Percentiles rank a stretch among this genome's conserved stretches.
Evolutionary conservation across 2,797 vertebrate genomes (phyloP).

Genomic region (Gambelia wislizenii): DNA sequence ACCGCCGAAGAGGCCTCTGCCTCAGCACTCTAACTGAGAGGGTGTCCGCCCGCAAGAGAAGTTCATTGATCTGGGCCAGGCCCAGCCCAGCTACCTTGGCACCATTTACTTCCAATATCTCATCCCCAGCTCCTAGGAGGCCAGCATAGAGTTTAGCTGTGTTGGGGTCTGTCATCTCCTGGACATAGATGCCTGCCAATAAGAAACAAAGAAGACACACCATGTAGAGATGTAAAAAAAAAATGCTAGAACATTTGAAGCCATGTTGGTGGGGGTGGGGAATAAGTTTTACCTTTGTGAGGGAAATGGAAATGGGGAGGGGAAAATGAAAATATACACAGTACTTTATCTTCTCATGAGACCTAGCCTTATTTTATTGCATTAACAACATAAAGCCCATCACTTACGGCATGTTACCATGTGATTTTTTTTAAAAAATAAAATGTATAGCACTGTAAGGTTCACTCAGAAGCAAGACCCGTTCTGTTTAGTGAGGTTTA

Average conservation of each 20-base stretch:
- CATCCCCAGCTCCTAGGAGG: conserved; percentile 90
- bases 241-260: not conserved
- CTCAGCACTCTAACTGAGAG: conserved; percentile 88
- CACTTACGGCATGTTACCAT: not conserved
- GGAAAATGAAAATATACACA: too few relatives aligned
- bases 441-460: not conserved
- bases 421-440: not conserved
- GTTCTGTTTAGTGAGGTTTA: not conserved
- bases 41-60: conserved; percentile 84
- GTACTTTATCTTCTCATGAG: not conserved
- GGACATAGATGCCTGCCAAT: conserved; percentile 89
- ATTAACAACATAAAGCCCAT: not conserved
- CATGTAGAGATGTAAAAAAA: not conserved
- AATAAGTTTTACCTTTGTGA: not conserved
- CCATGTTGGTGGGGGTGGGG: not conserved
- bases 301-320: not conserved
- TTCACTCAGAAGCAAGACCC: too few relatives aligned
- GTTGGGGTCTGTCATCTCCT: conserved; percentile 86
- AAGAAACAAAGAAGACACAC: accelerated
- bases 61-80: conserved; percentile 84
- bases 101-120: conserved; percentile 94
- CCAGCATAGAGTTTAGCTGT: conserved; percentile 89
- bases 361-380: not conserved
- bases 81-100: conserved; percentile 87
- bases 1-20: conserved; percentile 83